Evolutionary conservation across 2,888 invertebrate genomes (phyloP), one percentile per base, ranked within the genome.

Genomic region (Octodonta nipae): DNA sequence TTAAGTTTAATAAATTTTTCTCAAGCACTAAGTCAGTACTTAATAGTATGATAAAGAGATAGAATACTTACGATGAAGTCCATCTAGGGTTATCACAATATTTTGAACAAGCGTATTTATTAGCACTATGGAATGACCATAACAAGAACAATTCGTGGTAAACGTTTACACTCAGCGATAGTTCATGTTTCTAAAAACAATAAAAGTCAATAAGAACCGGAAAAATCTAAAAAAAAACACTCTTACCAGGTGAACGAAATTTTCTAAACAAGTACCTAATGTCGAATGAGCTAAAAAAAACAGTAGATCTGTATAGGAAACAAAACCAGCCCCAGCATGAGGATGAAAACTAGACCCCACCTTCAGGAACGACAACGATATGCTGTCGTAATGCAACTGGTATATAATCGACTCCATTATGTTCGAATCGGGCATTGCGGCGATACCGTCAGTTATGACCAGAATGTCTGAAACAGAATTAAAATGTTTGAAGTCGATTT

Each of bases 231-330:
- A 22, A 4, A n/a, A 2, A 28, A 7, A 26, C 27, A 26, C 39
- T 61, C 60, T 54, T 60, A 67, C 67, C 40, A 55, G 42, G 44
- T 66, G 56, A 26, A 73, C 70, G 45, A 68, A 65, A 30, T 60
- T 64, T 31, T 71, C 67, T 52, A 80, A 65, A 55, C 74, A 78
- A 35, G 72, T 70, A 34, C 85, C 85, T 51, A 77, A 70, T 4
- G 84, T 84, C 12, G 83, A 79, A 36, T 70, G 68, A 22, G 84
- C 71, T 43, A 85, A 68, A 56, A 83, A 84, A 51, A 75, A 68
- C 61, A 85, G 67, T 33, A 85, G 63, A 54, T 84, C 82, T 28
- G 71, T 68, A 55, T 81, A 80, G 12, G 81, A 73, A 11, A 82
- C 71, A 47, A 75, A 68, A 11, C 79, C 81, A 40, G 76, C 71